A percentile compares a stretch with the other conserved stretches of the same genome.
phyloP scores from a whole-genome alignment of 2,113 vertebrate genomes.

The Pelmatolapia mariae region DNA sequence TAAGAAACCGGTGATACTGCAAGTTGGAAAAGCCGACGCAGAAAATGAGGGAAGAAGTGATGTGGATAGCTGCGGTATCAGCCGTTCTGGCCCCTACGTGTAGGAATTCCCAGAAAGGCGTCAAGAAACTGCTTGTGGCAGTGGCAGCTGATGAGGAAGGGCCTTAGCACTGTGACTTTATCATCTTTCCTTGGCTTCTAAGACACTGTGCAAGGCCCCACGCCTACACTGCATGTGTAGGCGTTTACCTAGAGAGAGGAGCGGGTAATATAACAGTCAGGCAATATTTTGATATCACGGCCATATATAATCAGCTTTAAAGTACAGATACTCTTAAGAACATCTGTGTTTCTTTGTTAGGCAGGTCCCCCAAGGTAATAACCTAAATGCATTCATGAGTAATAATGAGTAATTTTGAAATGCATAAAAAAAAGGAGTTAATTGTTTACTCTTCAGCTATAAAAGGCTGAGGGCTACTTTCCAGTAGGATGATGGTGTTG shows the following conservation, averaged over 20 bases:
- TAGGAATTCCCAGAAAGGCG: slow-evolving; percentile 86
- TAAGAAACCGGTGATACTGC: neutral
- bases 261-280: neutral
- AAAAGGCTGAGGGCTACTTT: neutral
- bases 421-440: neutral
- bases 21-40: neutral
- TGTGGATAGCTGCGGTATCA: slow-evolving; percentile 69
- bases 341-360: neutral
- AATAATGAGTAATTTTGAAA: neutral
- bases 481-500: neutral
- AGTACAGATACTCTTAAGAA: neutral
- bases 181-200: neutral
- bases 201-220: slow-evolving; percentile 35
- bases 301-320: neutral
- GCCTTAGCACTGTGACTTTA: slow-evolving; percentile 18
- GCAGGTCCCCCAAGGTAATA: neutral
- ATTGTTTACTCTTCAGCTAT: neutral
- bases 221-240: slow-evolving; percentile 83
- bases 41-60: neutral
- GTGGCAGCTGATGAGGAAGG: slow-evolving; percentile 69
- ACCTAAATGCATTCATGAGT: neutral
- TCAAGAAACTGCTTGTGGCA: slow-evolving; percentile 83
- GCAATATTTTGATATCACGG: neutral
- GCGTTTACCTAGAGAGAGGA: slow-evolving; percentile 83
- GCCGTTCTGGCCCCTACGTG: slow-evolving; percentile 79